These are phyloP conservation scores for Protonibea diacanthus DNA, from an alignment of 2,797 vertebrate genomes.

Conservation along the genomic window DNA sequence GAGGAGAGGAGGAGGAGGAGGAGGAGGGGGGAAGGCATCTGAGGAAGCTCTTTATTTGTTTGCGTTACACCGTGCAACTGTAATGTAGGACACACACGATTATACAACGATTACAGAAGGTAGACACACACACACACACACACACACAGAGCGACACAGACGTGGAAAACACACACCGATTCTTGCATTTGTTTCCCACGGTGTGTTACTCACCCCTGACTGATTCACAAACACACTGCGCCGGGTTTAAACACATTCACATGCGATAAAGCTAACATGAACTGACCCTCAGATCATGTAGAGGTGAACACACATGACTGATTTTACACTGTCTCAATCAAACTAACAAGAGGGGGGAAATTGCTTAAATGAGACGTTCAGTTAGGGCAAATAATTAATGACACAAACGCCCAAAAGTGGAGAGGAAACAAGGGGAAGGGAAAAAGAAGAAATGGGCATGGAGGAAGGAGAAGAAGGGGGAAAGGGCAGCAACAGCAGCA, in stretches of 20 bases:
- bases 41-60: constrained; percentile 84
- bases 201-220: constrained; percentile 25
- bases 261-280: constrained; percentile 48
- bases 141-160: constrained; percentile 26
- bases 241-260: constrained; percentile 46
- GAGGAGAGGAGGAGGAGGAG: background rate
- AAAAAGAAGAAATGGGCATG: constrained; percentile 3
- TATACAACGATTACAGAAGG: constrained; percentile 57
- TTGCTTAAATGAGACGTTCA: constrained; percentile 45
- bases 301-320: constrained; percentile 42
- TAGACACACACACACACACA: constrained; percentile 45
- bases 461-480: constrained; percentile 11
- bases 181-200: constrained; percentile 66
- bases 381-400: constrained; percentile 10
- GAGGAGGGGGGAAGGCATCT: constrained; percentile 69
- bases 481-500: constrained; percentile 6
- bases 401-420: background rate
- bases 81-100: constrained; percentile 74
- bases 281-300: constrained; percentile 48
- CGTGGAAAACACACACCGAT: constrained; percentile 36
- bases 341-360: constrained; percentile 39
- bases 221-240: background rate
- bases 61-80: constrained; percentile 75
- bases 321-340: constrained; percentile 48
- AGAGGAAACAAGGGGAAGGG: constrained; percentile 12